Evolutionary conservation across 2,113 vertebrate genomes (phyloP), one percentile per base, ranked within the genome.

Genomic region (Grantiella picta): DNA sequence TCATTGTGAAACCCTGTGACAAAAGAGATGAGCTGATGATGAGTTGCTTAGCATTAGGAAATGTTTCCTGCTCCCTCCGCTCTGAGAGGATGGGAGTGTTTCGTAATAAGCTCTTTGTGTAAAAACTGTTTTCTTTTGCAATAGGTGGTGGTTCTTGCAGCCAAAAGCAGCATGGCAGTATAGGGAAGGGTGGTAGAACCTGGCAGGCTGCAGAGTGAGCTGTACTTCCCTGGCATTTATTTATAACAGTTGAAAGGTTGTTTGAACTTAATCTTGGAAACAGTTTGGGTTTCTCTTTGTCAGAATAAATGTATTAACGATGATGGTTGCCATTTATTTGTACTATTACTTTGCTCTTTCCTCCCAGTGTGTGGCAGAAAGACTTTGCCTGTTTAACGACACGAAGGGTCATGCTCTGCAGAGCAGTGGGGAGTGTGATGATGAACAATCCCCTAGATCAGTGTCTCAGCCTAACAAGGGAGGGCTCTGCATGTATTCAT

Each of bases 71-170:
- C 49, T 60, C 31, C 80, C 40, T 31, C 2, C 19, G 2, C 16
- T 60, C 27, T 42, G 92, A 42, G 68, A 6, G 11, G 27, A 23
- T 36, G 42, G 50, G 57, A 71, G 79, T 49, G 49, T 82, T 92
- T 95, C 42, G 33, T 90, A 90, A 94, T 90, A 45, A 80, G 59
- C 42, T 54, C 25, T 93, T 90, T 88, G 79, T 92, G 59, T 72
- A 85, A 35, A 82, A 44, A 16, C 38, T 33, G 5, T 80, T 72
- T 92, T 64, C 47, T 73, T 73, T 72, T 86, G 91, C 69, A 75
- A 59, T 45, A 31, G 45, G 35, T 73, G 82, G 15, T 71, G 31
- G 10, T 23, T 87, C 53, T 52, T 33, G 75, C 88, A 88, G 79
- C 77, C 90, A 89, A 3, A 49, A 77, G 71, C 79, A 72, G 82